These are phyloP conservation scores for Hippocampus barbouri DNA, from an alignment of 2,113 vertebrate genomes.

Conservation along the genomic window DNA sequence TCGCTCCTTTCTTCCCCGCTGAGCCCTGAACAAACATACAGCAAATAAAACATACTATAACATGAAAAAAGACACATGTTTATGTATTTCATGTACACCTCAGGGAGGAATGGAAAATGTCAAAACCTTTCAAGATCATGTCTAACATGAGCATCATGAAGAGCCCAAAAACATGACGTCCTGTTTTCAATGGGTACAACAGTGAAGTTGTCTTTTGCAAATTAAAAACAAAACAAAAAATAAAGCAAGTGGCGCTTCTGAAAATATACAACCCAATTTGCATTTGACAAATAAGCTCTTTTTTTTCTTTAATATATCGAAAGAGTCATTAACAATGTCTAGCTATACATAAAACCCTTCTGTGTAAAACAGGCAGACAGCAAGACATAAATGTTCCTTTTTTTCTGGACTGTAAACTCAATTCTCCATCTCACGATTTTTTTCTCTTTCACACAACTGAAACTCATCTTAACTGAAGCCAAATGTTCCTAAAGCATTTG, in stretches of 20 bases:
- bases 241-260: neutral
- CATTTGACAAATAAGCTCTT: neutral
- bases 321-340: neutral
- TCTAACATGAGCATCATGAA: conserved; percentile 2
- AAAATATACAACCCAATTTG: neutral
- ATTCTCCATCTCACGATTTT: too few relatives aligned
- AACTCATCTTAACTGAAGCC: too few relatives aligned
- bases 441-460: too few relatives aligned
- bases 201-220: neutral
- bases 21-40: conserved; percentile 76
- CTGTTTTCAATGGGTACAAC: neutral
- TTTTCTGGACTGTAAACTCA: too few relatives aligned
- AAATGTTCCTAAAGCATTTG: too few relatives aligned
- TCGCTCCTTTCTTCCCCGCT: conserved; percentile 81
- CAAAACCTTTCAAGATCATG: neutral
- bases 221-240: neutral
- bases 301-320: neutral
- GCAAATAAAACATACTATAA: conserved; percentile 9
- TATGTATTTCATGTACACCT: neutral
- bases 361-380: too few relatives aligned
- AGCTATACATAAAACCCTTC: too few relatives aligned
- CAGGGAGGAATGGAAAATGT: neutral
- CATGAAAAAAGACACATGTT: conserved; percentile 9
- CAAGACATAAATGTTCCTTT: too few relatives aligned
- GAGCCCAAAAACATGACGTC: neutral